Percentiles rank a stretch among this genome's conserved stretches.
Evolutionary conservation across 2,888 invertebrate species (phyloP).

Genomic region (Pyrochroa serraticornis): DNA sequence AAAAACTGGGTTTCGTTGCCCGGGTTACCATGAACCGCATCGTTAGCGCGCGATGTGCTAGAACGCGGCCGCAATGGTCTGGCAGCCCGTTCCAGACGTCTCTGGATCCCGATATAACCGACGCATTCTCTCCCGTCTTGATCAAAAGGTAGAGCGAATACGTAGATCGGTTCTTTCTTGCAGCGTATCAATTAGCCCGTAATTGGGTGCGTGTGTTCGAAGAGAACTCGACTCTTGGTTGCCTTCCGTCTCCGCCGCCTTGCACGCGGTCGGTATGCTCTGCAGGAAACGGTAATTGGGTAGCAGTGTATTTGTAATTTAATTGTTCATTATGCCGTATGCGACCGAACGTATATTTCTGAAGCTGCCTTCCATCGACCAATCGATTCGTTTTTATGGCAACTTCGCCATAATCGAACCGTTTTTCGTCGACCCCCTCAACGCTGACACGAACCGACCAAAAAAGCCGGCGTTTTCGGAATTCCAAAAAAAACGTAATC

Average conservation of each 20-base stretch:
- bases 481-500: neutral
- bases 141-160: conserved; percentile 34
- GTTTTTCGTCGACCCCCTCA: conserved; percentile 13
- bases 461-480: neutral
- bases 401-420: conserved; percentile 20
- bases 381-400: conserved; percentile 33
- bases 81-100: conserved; percentile 9
- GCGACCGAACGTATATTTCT: conserved; percentile 37
- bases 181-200: conserved; percentile 40
- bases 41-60: conserved; percentile 25
- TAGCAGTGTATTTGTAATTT: conserved; percentile 55
- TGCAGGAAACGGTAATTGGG: conserved; percentile 55
- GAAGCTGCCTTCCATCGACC: conserved; percentile 34
- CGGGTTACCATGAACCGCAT: conserved; percentile 19
- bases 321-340: conserved; percentile 56
- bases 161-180: conserved; percentile 28
- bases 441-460: neutral
- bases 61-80: conserved; percentile 19
- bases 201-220: conserved; percentile 39
- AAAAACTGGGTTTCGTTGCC: conserved; percentile 12
- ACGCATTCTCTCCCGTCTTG: conserved; percentile 16
- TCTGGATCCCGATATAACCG: neutral
- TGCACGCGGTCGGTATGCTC: conserved; percentile 42
- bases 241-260: conserved; percentile 29
- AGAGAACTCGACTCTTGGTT: conserved; percentile 25